Conservation (phyloP, 2,888 invertebrate species). For the Dromius quadrimaculatus region DNA sequence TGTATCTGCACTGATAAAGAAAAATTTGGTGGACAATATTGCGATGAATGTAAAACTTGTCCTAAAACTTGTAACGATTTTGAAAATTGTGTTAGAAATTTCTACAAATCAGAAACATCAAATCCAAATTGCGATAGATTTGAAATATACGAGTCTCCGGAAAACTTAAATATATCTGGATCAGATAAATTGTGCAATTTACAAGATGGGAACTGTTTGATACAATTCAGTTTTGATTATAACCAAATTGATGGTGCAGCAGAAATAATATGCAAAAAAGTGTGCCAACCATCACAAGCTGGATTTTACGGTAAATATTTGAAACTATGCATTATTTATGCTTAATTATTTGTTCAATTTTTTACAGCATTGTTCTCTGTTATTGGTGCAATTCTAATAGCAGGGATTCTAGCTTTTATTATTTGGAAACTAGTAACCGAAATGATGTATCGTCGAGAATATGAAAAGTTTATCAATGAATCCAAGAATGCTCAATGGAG, state of each 20-base stretch:
- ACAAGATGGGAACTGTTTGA: slow-evolving; percentile 5
- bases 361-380: slow-evolving; percentile 78
- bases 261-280: neutral
- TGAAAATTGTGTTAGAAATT: slow-evolving; percentile 78
- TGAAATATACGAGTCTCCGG: neutral
- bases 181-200: slow-evolving; percentile 1
- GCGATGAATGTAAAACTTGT: slow-evolving; percentile 78
- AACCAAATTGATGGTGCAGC: neutral
- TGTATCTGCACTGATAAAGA: slow-evolving; percentile 63
- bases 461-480: slow-evolving; percentile 79
- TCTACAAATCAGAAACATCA: neutral
- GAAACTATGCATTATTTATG: neutral
- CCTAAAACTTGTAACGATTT: slow-evolving; percentile 76
- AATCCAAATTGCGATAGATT: neutral
- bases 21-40: slow-evolving; percentile 69
- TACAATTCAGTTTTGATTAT: slow-evolving; percentile 10
- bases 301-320: slow-evolving; percentile 13
- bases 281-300: neutral
- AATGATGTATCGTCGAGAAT: slow-evolving; percentile 81
- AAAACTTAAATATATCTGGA: neutral
- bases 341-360: slow-evolving; percentile 56
- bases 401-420: slow-evolving; percentile 78
- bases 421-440: slow-evolving; percentile 83
- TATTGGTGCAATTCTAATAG: slow-evolving; percentile 76
- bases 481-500: slow-evolving; percentile 78